phyloP scores from a whole-genome alignment of 2,113 vertebrate genomes.

The Hippopotamus amphibius region DNA sequence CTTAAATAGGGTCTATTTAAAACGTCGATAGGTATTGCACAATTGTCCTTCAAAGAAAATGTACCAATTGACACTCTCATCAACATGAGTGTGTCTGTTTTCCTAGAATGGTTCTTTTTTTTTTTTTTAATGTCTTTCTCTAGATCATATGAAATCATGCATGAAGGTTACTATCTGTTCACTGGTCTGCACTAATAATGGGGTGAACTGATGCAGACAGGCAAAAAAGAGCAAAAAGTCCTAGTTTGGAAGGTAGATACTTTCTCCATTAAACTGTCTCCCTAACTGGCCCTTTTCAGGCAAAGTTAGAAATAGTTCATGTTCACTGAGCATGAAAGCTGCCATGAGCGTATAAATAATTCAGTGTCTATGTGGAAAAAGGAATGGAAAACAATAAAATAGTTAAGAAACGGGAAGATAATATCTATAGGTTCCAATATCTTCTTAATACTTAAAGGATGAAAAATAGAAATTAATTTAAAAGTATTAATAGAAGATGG shows the following conservation, averaged over 20 bases:
- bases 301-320: slow-evolving; percentile 57
- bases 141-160: slow-evolving; percentile 34
- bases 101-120: not conserved
- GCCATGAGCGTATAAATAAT: slow-evolving; percentile 54
- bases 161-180: not conserved
- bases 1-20: not conserved
- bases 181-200: not conserved
- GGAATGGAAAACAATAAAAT: slow-evolving; percentile 4
- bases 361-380: slow-evolving; percentile 21
- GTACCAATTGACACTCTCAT: not conserved
- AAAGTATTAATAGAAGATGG: not conserved
- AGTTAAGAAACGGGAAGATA: slow-evolving; percentile 20
- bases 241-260: not conserved
- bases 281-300: slow-evolving; percentile 20
- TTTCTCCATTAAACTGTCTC: slow-evolving; percentile 21
- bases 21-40: not conserved
- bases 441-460: not conserved
- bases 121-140: not conserved
- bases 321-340: slow-evolving; percentile 45
- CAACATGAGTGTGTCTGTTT: not conserved
- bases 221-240: not conserved
- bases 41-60: slow-evolving; percentile 16
- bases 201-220: not conserved
- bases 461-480: slow-evolving; percentile 46
- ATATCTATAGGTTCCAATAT: not conserved